Percentiles rank a stretch among this genome's conserved stretches.
Conservation (phyloP, 2,888 invertebrate genomes). For the Melanophora roralis region DNA sequence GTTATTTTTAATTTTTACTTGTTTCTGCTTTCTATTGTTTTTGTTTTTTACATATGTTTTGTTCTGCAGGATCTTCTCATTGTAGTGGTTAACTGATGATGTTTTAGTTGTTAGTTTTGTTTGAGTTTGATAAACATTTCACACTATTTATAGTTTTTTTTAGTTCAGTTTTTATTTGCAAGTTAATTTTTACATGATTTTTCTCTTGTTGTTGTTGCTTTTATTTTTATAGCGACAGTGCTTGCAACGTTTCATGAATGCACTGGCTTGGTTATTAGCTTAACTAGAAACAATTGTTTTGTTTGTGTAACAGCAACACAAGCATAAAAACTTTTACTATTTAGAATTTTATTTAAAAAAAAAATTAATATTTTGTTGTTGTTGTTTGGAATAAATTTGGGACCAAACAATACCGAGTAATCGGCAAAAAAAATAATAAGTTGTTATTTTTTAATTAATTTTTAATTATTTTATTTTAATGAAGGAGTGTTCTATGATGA, state of each 20-base stretch:
- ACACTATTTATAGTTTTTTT: background rate
- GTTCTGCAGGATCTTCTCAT: background rate
- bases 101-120: background rate
- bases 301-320: background rate
- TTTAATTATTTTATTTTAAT: too few relatives aligned
- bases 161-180: too few relatives aligned
- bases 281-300: constrained; percentile 35
- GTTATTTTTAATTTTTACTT: background rate
- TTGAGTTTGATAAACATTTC: background rate
- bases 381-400: background rate
- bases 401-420: too few relatives aligned
- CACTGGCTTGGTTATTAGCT: constrained; percentile 35
- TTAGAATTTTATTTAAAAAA: constrained; percentile 23
- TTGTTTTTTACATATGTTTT: constrained; percentile 1
- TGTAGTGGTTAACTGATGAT: background rate
- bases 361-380: background rate
- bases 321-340: constrained; percentile 15
- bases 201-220: background rate
- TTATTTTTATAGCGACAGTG: background rate
- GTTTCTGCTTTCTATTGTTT: background rate
- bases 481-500: too few relatives aligned
- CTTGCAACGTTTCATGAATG: background rate
- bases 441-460: too few relatives aligned
- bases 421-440: too few relatives aligned
- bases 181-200: constrained; percentile 28